Evolutionary conservation across 2,797 vertebrate genomes (phyloP), one percentile per base, ranked within the genome.

Genomic region (Paedocypris micromegethes): DNA sequence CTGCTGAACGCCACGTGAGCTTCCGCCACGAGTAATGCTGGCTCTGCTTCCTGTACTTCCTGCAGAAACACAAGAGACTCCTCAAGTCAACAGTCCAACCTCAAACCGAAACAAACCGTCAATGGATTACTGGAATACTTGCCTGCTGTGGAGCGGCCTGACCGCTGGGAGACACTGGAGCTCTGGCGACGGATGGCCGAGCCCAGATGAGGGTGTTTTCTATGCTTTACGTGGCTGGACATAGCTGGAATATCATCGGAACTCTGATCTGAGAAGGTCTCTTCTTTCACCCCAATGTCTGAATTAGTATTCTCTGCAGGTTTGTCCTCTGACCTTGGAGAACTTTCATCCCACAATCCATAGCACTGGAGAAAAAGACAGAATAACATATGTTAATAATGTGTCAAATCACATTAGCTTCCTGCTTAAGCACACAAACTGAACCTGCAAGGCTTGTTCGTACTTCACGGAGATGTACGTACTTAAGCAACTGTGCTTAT

Each of bases 321-420:
- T 78, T 84, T 0, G 66, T 45, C 9, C 70, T 78, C 2, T 47
- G 70, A 44, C 39, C 58, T 76, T 56, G 87, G 75, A 9, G 89
- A 86, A 0, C 91, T 91, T 74, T 93, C 91, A 76, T 96, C 93
- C 95, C 95, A 97, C 57, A 97, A 76, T 42, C 95, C 95, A 0
- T 97, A 94, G 74, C 95, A 94, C 95, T 97, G 67, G 3, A 40
- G 9, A 37, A 45, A 54, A 52, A 47, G 9, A 23, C 23, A 23
- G 23, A 23, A 23, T 23, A 23, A 23, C 23, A 23, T 23, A 23
- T 23, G 23, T 23, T 23, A 23, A 23, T 23, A 23, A 23, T 23
- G 23, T 23, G 23, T 23, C 23, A 23, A 23, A 23, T 23, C 23
- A 23, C 23, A 23, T 23, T 23, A 23, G 23, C 23, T 23, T 23